Base-by-base conservation (phyloP, 1,140 invertebrate species). In the Calosoma granatense region DNA sequence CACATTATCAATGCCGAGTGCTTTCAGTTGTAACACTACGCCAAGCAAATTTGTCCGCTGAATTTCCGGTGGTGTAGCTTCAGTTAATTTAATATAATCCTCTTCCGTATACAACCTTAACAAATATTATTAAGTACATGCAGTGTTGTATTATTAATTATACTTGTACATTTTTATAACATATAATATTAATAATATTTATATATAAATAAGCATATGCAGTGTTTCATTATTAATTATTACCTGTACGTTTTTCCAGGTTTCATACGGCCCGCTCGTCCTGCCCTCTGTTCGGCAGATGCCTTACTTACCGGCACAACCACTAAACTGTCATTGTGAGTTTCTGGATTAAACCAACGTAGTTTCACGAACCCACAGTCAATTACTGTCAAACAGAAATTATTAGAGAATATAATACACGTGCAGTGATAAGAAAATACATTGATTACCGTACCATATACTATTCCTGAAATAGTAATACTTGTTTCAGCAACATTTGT, bases 401-500 rank as follows among this genome's bases (percentile, higher is more conserved):
- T 36, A n/a, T 36, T 36, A 36, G n/a, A 36, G 3, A 57, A 54
- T 19, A 41, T 20, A 39, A 12, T 47, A 39, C 51, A 1, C n/a
- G 23, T 9, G 22, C 3, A 9, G 21, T 26, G 11, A 17, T 14
- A 9, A 51, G 15, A 36, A n/a, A 14, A 55, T 39, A 20, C 19
- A 12, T 14, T 14, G 17, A 22, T 54, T 14, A 1, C 12, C 39
- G 75, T 68, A 89, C 86, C 88, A 71, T 94, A 96, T 59, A 88
- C 83, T 63, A 99, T 89, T 36, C 94, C 94, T 53, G 85, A 84
- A 63, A 84, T 82, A 2, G 80, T 84, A 20, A 99, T 83, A 2
- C 94, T 98, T 0, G 96, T 94, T 76, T 99, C 97, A 0, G 96
- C 96, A 56, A 99, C 93, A 70, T 99, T 99, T 2, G 97, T 99